These are phyloP conservation scores for Micropterix aruncella DNA, from an alignment of 2,888 invertebrate genomes.

Conservation along the genomic window DNA sequence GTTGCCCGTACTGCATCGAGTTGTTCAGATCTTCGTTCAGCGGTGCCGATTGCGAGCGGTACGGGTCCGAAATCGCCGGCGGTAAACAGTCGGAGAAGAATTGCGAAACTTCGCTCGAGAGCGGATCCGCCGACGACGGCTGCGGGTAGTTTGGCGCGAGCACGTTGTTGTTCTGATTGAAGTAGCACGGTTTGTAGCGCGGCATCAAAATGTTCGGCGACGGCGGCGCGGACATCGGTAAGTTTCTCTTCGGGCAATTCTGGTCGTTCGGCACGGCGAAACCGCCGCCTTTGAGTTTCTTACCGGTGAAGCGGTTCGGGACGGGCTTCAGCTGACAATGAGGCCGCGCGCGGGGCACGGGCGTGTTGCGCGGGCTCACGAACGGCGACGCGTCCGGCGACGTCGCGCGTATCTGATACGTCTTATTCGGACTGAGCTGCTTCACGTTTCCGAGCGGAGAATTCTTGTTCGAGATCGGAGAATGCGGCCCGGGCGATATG, in stretches of 20 bases:
- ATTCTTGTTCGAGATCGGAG: conserved; percentile 37
- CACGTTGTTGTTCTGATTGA: conserved; percentile 15
- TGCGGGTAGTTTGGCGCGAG: conserved; percentile 25
- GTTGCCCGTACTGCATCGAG: conserved; percentile 14
- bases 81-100: conserved; percentile 40
- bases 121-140: conserved; percentile 32
- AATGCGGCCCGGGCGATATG: conserved; percentile 67
- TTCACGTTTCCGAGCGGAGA: conserved; percentile 26
- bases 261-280: conserved; percentile 35
- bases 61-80: conserved; percentile 24
- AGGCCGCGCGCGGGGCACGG: conserved; percentile 51
- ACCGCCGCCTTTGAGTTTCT: conserved; percentile 24
- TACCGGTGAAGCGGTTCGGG: conserved; percentile 22
- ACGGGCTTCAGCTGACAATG: conserved; percentile 38
- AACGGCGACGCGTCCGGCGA: conserved; percentile 62
- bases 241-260: conserved; percentile 26
- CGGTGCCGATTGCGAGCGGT: conserved; percentile 70
- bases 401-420: conserved; percentile 24
- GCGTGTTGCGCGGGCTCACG: conserved; percentile 68
- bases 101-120: conserved; percentile 46
- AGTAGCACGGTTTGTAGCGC: conserved; percentile 26
- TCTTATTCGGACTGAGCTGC: conserved; percentile 25
- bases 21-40: conserved; percentile 41
- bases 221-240: conserved; percentile 54
- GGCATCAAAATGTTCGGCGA: conserved; percentile 42